phyloP scores from a whole-genome alignment of 2,113 vertebrate species.

The Festucalex cinctus region DNA sequence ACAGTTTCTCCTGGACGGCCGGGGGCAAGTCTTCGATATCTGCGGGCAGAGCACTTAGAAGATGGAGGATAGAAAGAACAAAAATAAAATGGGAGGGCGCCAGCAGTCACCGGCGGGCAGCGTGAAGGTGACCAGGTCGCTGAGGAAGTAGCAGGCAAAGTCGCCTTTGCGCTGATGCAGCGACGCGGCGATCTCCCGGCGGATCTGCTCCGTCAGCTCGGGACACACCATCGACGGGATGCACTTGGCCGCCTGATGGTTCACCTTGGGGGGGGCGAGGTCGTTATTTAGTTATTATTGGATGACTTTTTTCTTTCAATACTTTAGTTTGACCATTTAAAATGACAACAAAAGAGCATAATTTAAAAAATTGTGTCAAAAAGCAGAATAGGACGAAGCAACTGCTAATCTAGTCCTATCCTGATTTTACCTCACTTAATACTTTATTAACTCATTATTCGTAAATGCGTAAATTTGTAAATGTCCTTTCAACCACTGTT shows the following conservation, averaged over 20 bases:
- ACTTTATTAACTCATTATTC: too few species aligned
- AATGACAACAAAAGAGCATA: too few species aligned
- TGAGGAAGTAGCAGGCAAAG: slow-evolving; percentile 94
- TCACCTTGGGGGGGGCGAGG: slow-evolving; percentile 79
- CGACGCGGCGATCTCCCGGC: slow-evolving; percentile 89
- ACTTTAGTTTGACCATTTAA: too few species aligned
- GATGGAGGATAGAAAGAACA: too few species aligned
- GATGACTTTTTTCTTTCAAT: too few species aligned
- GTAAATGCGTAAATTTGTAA: too few species aligned
- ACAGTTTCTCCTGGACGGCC: slow-evolving; percentile 94
- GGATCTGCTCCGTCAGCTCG: slow-evolving; percentile 95
- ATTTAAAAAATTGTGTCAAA: too few species aligned
- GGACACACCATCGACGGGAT: slow-evolving; percentile 97
- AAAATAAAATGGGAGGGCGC: neutral
- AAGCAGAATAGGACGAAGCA: too few species aligned
- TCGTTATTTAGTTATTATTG: too few species aligned
- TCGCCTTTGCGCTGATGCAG: slow-evolving; percentile 96
- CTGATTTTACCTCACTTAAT: too few species aligned
- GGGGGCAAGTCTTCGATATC: slow-evolving; percentile 96
- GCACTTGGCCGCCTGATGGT: slow-evolving; percentile 91
- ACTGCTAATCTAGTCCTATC: too few species aligned
- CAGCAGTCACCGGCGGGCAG: slow-evolving; percentile 88
- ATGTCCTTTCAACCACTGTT: too few species aligned
- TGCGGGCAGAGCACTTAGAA: slow-evolving; percentile 45
- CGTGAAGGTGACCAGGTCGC: slow-evolving; percentile 93